Evolutionary conservation across 2,888 invertebrate species (phyloP), one percentile per base, ranked within the genome.

Genomic region (Bruchidius siliquastri): DNA sequence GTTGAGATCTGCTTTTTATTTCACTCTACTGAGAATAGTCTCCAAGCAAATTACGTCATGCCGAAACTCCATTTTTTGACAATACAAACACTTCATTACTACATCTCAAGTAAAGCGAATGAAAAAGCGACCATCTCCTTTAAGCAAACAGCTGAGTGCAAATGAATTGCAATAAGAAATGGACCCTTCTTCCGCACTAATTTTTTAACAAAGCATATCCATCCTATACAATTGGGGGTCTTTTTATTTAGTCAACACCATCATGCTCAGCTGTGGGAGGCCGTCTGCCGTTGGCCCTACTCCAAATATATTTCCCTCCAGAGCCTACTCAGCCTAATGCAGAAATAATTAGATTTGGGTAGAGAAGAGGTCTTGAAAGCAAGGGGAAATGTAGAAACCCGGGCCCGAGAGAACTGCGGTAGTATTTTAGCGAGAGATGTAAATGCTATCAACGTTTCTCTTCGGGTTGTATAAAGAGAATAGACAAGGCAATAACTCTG

Each of bases 341-440:
- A 79, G 77, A 80, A 80, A 80, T 80, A 80, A 80, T 80, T 80
- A 78, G 80, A 80, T 79, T 79, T 79, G 32, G 71, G 72, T 71
- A 72, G 76, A 73, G 32, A 72, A 76, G 76, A 74, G 73, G 76
- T 73, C 72, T 26, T 69, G 26, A 69, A 26, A 69, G 69, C 26
- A 69, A 49, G 49, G 49, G 49, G 49, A 49, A 49, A 49, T 18
- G 49, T 49, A 49, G 49, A 49, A 49, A 49, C 49, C 49, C 49
- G 49, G 10, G 49, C 49, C 49, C 49, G 49, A 49, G 10, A 49
- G 10, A 49, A 49, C 49, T 49, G 49, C 49, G 49, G 49, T 49
- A 49, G 49, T 49, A 18, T 49, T 49, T 49, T 13, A 49, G 49
- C 49, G 10, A 49, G 49, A 49, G 49, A 49, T 49, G 49, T 49